A percentile compares a stretch with the other conserved stretches of the same genome.
phyloP scores from a whole-genome alignment of 2,113 vertebrate species.

The Marmota monax region DNA sequence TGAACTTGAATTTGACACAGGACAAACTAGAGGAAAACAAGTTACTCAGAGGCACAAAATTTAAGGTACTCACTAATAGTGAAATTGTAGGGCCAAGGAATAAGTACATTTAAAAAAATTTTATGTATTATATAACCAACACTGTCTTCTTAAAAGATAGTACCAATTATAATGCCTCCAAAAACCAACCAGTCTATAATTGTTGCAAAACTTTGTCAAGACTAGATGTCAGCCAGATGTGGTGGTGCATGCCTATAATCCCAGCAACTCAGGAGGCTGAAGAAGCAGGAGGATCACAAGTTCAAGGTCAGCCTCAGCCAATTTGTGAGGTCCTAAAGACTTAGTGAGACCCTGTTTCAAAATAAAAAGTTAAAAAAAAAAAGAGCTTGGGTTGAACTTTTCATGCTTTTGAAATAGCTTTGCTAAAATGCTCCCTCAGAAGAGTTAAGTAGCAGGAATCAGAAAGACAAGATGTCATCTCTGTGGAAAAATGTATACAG shows the following conservation, averaged over 20 bases:
- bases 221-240: background rate
- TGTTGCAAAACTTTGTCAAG: background rate
- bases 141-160: background rate
- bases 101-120: background rate
- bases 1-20: background rate
- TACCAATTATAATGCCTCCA: background rate
- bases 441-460: background rate
- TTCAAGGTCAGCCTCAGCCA: too few relatives aligned
- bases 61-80: background rate
- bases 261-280: too few relatives aligned
- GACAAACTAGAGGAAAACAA: background rate
- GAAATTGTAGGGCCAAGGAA: background rate
- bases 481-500: too few relatives aligned
- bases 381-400: background rate
- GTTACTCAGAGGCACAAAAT: background rate
- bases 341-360: too few relatives aligned
- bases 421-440: background rate
- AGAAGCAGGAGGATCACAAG: too few relatives aligned
- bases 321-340: too few relatives aligned
- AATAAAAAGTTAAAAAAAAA: too few relatives aligned
- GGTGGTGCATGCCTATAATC: too few relatives aligned
- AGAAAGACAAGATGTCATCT: background rate
- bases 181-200: background rate
- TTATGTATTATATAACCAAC: background rate
- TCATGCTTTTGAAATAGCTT: background rate